phyloP scores from a whole-genome alignment of 2,113 vertebrate species.

The Gasterosteus aculeatus region DNA sequence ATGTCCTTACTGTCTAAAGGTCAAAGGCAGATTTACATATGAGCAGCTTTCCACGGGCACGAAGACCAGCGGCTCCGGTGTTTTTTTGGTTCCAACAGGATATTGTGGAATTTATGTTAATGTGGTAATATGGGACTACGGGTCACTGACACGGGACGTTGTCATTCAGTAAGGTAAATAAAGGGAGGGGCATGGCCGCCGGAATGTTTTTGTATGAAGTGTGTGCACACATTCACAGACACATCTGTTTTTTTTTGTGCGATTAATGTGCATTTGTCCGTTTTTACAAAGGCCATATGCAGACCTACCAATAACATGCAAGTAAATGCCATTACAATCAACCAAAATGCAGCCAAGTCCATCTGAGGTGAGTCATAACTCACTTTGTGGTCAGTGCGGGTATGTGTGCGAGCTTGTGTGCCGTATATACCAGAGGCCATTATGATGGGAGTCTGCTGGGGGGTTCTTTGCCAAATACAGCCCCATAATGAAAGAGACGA shows the following conservation, averaged over 20 bases:
- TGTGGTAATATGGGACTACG: conserved; percentile 49
- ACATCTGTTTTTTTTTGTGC: conserved; percentile 6
- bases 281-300: background rate
- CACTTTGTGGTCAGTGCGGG: conserved; percentile 45
- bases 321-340: conserved; percentile 11
- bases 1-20: conserved; percentile 31
- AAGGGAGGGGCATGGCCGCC: background rate
- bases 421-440: conserved; percentile 37
- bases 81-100: conserved; percentile 56
- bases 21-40: conserved; percentile 25
- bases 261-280: conserved; percentile 15
- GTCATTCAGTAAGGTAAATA: conserved; percentile 64
- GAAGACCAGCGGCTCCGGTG: conserved; percentile 40
- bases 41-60: conserved; percentile 41
- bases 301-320: conserved; percentile 26
- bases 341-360: conserved; percentile 33
- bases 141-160: conserved; percentile 66
- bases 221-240: conserved; percentile 11
- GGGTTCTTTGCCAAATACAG: conserved; percentile 50
- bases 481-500: conserved; percentile 46
- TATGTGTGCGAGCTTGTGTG: conserved; percentile 12
- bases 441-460: conserved; percentile 41
- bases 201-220: conserved; percentile 15
- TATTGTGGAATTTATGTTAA: conserved; percentile 66
- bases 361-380: conserved; percentile 30